phyloP scores from a whole-genome alignment of 2,113 vertebrate species.

The Channa argus region DNA sequence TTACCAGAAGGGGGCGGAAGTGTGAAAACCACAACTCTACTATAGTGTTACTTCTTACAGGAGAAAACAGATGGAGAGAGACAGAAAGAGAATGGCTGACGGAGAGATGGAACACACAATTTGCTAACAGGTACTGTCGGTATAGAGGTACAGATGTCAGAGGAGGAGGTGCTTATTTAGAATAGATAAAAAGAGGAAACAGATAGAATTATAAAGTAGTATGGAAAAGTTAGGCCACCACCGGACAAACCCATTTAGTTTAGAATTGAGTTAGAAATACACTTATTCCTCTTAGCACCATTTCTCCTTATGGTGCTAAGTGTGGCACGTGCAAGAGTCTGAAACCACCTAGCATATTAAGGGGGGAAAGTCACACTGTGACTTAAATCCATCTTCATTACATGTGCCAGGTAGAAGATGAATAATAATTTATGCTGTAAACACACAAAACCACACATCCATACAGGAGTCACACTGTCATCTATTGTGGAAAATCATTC shows the following conservation, averaged over 20 bases:
- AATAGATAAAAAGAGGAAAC: conserved; percentile 43
- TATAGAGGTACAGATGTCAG: conserved; percentile 54
- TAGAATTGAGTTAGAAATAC: no score
- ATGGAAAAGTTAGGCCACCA: not conserved
- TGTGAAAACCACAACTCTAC: conserved; percentile 51
- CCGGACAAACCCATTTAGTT: no score
- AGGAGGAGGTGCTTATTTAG: conserved; percentile 38
- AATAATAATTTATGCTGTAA: not conserved
- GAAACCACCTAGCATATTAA: no score
- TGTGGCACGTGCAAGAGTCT: not conserved
- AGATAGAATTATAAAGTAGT: not conserved
- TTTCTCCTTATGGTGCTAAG: not conserved
- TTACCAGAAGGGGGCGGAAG: conserved; percentile 24
- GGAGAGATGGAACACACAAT: conserved; percentile 83
- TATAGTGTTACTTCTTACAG: conserved; percentile 16
- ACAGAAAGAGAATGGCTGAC: conserved; percentile 47
- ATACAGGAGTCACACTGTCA: conserved; percentile 1
- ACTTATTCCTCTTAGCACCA: no score
- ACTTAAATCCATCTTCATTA: not conserved
- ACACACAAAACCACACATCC: conserved; percentile 19
- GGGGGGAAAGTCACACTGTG: not conserved
- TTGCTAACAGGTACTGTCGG: conserved; percentile 86
- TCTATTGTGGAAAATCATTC: conserved; percentile 1
- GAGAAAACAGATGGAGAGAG: conserved; percentile 33
- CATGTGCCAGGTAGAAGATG: not conserved